These are phyloP conservation scores for Gymnoscelis rufifasciata DNA, from an alignment of 2,888 invertebrate species.

Conservation along the genomic window DNA sequence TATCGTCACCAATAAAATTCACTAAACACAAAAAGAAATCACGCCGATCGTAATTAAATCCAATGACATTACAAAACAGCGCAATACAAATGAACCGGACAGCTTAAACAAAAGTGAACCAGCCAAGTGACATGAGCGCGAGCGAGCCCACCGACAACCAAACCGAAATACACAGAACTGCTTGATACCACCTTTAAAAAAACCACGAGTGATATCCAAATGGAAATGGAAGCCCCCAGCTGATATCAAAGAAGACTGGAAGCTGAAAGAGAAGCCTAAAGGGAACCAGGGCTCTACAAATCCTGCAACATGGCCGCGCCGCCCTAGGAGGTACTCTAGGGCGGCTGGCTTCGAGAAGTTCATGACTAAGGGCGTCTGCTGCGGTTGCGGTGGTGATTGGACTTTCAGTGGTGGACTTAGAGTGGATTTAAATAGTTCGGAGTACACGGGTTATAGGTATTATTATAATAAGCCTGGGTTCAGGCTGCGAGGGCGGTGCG, in stretches of 20 bases:
- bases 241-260: conserved; percentile 72
- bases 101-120: conserved; percentile 29
- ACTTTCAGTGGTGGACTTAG: conserved; percentile 62
- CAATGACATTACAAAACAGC: conserved; percentile 25
- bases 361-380: conserved; percentile 63
- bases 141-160: not conserved
- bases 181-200: conserved; percentile 42
- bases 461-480: conserved; percentile 61
- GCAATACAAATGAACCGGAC: conserved; percentile 36
- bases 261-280: conserved; percentile 60
- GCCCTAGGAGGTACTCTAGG: conserved; percentile 55
- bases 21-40: not conserved
- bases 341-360: conserved; percentile 58
- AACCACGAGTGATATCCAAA: conserved; percentile 75
- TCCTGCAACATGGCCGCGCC: conserved; percentile 72
- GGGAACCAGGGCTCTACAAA: conserved; percentile 43
- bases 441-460: conserved; percentile 74
- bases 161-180: conserved; percentile 39
- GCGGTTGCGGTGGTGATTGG: conserved; percentile 72
- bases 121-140: too few relatives aligned
- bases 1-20: too few relatives aligned
- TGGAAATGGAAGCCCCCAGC: conserved; percentile 70
- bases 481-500: conserved; percentile 64
- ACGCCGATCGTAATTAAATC: conserved; percentile 16
- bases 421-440: conserved; percentile 68